Percentiles rank a stretch among this genome's conserved stretches.
Evolutionary conservation across 2,113 vertebrate species (phyloP).

Genomic region (Nesoenas mayeri): DNA sequence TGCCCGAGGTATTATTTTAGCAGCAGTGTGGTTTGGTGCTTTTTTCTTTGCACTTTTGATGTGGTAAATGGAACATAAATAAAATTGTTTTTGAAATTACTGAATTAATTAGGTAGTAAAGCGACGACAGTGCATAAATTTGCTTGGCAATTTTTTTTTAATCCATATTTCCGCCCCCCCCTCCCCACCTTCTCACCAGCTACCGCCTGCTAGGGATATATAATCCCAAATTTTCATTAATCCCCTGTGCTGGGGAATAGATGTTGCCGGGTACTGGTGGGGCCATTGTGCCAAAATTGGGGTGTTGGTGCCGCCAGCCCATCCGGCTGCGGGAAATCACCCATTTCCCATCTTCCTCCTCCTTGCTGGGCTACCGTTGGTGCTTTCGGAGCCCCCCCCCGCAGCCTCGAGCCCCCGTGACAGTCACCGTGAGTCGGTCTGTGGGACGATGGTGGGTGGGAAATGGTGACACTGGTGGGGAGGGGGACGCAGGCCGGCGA

Average conservation of each 20-base stretch:
- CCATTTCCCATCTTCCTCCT: background rate
- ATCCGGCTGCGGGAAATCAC: background rate
- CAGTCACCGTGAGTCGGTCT: no score
- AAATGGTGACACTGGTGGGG: no score
- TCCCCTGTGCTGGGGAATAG: background rate
- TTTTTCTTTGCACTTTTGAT: conserved; percentile 74
- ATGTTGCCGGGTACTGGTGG: background rate
- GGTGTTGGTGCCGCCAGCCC: background rate
- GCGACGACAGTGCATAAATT: conserved; percentile 66
- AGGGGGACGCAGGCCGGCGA: background rate
- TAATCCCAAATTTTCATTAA: background rate
- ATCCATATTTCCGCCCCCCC: conserved; percentile 36
- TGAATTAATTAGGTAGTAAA: conserved; percentile 83
- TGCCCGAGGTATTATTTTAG: conserved; percentile 81
- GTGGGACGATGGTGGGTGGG: no score
- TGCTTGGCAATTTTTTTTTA: conserved; percentile 35
- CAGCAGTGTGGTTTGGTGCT: conserved; percentile 58
- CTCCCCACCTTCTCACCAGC: background rate
- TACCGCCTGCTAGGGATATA: background rate
- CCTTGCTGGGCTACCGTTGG: background rate
- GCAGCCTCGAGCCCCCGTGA: no score
- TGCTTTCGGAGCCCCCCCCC: background rate
- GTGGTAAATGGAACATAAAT: conserved; percentile 83
- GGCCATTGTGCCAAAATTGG: background rate
- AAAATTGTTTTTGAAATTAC: conserved; percentile 84